These are phyloP conservation scores for Strigamia maritima DNA, from an alignment of 2,888 invertebrate species.

Conservation along the genomic window DNA sequence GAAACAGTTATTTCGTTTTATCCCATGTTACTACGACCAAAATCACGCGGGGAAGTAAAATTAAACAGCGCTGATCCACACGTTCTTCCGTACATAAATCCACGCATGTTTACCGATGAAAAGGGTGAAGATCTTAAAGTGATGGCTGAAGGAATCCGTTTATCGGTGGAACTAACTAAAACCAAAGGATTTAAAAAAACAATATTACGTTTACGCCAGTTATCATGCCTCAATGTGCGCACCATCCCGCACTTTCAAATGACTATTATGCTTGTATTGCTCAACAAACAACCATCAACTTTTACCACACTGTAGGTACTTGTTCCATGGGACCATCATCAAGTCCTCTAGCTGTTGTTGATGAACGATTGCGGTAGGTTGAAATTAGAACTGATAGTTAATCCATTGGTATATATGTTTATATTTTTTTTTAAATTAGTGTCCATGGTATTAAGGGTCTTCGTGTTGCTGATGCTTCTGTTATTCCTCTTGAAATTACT, in stretches of 20 bases:
- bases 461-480: slow-evolving; percentile 7
- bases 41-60: slow-evolving; percentile 76
- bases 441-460: not conserved
- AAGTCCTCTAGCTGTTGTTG: not conserved
- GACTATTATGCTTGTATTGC: not conserved
- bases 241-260: not conserved
- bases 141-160: slow-evolving; percentile 66
- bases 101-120: slow-evolving; percentile 68
- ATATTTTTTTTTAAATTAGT: not conserved
- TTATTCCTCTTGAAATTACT: slow-evolving; percentile 1
- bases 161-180: not conserved
- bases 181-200: not conserved
- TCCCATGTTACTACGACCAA: slow-evolving; percentile 85
- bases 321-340: not conserved
- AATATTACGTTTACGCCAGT: not conserved
- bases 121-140: slow-evolving; percentile 68
- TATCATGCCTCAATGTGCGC: not conserved
- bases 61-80: slow-evolving; percentile 69
- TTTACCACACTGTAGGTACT: not conserved
- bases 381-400: not conserved
- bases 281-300: not conserved
- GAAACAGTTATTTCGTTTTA: slow-evolving; percentile 75
- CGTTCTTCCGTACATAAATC: slow-evolving; percentile 72
- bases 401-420: not conserved
- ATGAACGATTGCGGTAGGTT: not conserved